Evolutionary conservation across 2,113 vertebrate genomes (phyloP).

Genomic region (Columbina picui): DNA sequence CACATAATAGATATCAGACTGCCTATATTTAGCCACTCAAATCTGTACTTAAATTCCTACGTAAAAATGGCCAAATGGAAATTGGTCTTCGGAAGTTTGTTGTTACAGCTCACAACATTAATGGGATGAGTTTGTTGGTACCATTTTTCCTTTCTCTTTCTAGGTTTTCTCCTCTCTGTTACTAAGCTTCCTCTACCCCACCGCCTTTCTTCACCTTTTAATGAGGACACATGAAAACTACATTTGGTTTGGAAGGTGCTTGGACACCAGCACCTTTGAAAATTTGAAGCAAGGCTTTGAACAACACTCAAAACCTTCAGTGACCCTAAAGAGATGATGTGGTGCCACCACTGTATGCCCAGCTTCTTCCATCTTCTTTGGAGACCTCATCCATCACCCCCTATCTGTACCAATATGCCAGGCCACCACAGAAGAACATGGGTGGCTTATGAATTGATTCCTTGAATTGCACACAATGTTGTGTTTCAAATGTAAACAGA

Average conservation of each 20-base stretch:
- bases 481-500: neutral
- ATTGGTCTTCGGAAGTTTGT: neutral
- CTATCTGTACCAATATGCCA: neutral
- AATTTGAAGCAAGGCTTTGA: neutral
- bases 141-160: neutral
- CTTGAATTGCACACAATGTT: neutral
- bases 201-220: neutral
- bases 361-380: neutral
- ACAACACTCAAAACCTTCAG: fast-evolving
- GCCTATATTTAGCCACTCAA: slow-evolving; percentile 19
- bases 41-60: neutral
- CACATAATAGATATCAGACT: neutral
- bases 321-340: no score
- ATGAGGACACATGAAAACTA: fast-evolving
- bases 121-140: neutral
- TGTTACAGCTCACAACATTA: neutral
- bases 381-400: neutral
- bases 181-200: neutral
- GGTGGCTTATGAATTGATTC: neutral
- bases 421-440: neutral
- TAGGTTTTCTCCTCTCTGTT: neutral
- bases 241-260: neutral
- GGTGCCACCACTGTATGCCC: neutral
- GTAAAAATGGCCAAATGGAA: neutral
- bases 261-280: neutral